Conservation (phyloP, 1,140 invertebrate genomes). For the Bathynomus jamesi region DNA sequence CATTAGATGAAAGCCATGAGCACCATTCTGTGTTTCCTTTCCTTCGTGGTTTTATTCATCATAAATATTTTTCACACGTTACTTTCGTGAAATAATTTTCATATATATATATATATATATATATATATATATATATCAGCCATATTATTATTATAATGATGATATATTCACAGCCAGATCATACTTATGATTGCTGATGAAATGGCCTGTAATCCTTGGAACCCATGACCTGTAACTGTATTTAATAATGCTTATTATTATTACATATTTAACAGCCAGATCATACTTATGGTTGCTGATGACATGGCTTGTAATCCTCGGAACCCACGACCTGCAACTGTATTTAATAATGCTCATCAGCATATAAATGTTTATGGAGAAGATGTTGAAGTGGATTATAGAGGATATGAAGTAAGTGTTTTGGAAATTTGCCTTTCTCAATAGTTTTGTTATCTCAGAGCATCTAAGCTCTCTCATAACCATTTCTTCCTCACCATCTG, state of each 20-base stretch:
- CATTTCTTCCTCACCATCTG: too few relatives aligned
- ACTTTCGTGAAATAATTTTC: too few relatives aligned
- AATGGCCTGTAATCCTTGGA: slow-evolving; percentile 97
- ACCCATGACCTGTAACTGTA: slow-evolving; percentile 94
- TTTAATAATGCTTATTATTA: slow-evolving; percentile 97
- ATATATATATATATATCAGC: slow-evolving; percentile 4
- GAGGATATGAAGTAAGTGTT: slow-evolving; percentile 84
- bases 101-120: slow-evolving; percentile 3
- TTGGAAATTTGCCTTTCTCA: too few relatives aligned
- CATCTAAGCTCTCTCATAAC: too few relatives aligned
- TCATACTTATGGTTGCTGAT: slow-evolving; percentile 97
- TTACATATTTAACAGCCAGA: slow-evolving; percentile 49
- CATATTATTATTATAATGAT: neutral
- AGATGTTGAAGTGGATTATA: slow-evolving; percentile 98
- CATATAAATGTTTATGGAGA: slow-evolving; percentile 98
- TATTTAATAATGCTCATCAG: slow-evolving; percentile 96
- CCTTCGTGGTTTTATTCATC: too few relatives aligned
- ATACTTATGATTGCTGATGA: slow-evolving; percentile 99
- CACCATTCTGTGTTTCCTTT: too few relatives aligned
- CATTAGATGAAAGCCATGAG: too few relatives aligned
- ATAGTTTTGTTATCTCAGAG: too few relatives aligned
- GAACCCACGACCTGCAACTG: slow-evolving; percentile 94
- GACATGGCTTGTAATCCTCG: slow-evolving; percentile 99
- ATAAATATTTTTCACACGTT: too few relatives aligned
- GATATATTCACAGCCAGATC: slow-evolving; percentile 56